Conservation (phyloP, 2,888 invertebrate genomes). For the Synergus umbraculus region DNA sequence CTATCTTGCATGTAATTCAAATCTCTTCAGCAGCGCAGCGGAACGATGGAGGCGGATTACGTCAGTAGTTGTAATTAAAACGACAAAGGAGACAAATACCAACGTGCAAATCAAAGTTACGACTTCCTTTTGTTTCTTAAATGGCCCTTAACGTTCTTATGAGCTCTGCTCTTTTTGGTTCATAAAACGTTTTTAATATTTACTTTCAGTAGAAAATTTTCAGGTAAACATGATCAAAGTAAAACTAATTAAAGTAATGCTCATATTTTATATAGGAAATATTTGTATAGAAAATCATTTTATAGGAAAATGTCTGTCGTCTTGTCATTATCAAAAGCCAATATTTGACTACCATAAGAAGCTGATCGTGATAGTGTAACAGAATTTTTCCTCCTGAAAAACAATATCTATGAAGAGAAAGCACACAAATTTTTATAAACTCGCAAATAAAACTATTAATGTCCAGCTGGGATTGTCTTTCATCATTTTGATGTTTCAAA, state of each 20-base stretch:
- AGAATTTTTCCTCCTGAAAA: background rate
- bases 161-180: background rate
- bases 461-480: constrained; percentile 44
- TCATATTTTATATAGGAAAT: too few relatives aligned
- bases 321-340: too few relatives aligned
- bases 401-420: constrained; percentile 30
- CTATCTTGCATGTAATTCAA: background rate
- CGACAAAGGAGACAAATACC: constrained; percentile 11
- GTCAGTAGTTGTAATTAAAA: constrained; percentile 20
- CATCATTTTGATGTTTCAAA: constrained; percentile 2
- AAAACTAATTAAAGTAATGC: background rate
- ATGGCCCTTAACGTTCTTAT: background rate
- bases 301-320: too few relatives aligned
- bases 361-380: background rate
- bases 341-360: too few relatives aligned
- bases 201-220: too few relatives aligned
- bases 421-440: constrained; percentile 53
- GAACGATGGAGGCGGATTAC: background rate
- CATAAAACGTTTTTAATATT: too few relatives aligned
- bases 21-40: background rate
- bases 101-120: constrained; percentile 1
- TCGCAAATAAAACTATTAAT: constrained; percentile 57
- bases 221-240: too few relatives aligned
- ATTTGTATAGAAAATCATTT: too few relatives aligned
- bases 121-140: background rate